phyloP scores from a whole-genome alignment of 2,113 vertebrate species.

The Indicator indicator region DNA sequence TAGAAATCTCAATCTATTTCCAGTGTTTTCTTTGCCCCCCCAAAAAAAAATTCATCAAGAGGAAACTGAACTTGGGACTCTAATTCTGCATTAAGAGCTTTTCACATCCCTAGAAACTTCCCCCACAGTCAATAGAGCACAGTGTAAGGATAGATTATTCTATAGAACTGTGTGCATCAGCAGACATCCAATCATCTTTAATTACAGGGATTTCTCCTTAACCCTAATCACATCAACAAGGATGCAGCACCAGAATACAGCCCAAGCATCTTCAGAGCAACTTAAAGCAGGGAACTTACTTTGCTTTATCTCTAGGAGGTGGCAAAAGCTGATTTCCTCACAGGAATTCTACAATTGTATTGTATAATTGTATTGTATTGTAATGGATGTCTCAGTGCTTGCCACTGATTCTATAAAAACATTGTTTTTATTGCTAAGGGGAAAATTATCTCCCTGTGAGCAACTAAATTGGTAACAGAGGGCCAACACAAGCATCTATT shows the following conservation, averaged over 20 bases:
- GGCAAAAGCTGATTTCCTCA: not conserved
- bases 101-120: not conserved
- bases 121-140: not conserved
- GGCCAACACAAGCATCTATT: constrained; percentile 31
- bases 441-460: not conserved
- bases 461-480: constrained; percentile 32
- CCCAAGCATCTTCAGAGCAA: not conserved
- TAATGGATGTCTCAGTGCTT: not conserved
- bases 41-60: constrained; percentile 1
- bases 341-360: not conserved
- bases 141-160: not conserved
- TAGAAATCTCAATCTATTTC: constrained; percentile 23
- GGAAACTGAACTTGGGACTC: not conserved
- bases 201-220: not conserved
- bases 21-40: constrained; percentile 12
- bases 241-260: not conserved
- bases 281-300: not conserved
- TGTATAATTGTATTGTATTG: no score
- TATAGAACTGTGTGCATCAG: not conserved
- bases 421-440: not conserved
- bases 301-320: not conserved
- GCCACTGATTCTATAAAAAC: constrained; percentile 9
- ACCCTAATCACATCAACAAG: not conserved
- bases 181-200: not conserved
- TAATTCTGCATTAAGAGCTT: not conserved